phyloP scores from a whole-genome alignment of 2,113 vertebrate species.

The Mormoops blainvillei region DNA sequence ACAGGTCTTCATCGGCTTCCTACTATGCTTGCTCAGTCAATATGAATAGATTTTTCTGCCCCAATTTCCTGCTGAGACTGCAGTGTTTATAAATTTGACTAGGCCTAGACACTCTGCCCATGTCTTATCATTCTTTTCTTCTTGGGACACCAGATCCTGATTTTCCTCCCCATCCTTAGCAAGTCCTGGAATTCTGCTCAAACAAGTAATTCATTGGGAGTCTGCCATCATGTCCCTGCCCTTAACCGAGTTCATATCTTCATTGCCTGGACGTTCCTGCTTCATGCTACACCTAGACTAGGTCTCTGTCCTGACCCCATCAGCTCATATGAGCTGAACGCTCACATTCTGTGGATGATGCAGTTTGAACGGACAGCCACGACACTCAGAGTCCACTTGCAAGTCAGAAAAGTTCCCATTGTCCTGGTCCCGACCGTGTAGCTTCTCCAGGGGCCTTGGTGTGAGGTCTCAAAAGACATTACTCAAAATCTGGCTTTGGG shows the following conservation, averaged over 20 bases:
- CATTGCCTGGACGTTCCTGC: background rate
- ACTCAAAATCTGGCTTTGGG: background rate
- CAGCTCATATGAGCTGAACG: background rate
- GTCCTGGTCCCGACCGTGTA: background rate
- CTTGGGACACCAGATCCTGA: background rate
- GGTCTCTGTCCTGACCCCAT: background rate
- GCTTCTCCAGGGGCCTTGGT: background rate
- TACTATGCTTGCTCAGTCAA: background rate
- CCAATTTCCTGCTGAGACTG: background rate
- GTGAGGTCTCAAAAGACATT: background rate
- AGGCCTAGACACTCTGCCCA: background rate
- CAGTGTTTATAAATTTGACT: background rate
- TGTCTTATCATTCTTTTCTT: background rate
- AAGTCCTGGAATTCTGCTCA: background rate
- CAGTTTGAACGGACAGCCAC: background rate
- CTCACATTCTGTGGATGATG: background rate
- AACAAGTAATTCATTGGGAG: background rate
- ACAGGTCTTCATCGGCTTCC: background rate
- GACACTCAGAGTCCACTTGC: background rate
- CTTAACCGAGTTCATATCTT: background rate
- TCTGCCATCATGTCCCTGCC: fast-evolving
- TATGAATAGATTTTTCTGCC: background rate
- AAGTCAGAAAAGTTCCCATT: background rate
- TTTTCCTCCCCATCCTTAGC: background rate
- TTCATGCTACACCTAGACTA: background rate